Conservation (phyloP, 37 sponge, comb jelly and placozoan species). For the Corticium candelabrum region DNA sequence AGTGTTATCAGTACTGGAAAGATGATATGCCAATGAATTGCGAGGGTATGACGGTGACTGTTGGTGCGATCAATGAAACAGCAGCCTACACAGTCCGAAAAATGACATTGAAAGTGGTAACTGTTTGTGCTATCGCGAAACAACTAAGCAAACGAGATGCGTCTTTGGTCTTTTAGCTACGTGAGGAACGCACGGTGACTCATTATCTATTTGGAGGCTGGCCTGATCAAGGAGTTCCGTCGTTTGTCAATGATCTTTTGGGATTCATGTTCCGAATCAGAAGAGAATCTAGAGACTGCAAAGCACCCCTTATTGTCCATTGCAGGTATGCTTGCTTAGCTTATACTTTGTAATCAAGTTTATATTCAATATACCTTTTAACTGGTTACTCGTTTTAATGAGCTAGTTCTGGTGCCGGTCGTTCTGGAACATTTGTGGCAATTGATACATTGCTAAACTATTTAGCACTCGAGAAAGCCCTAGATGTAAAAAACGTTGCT, state of each 20-base stretch:
- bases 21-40: background rate
- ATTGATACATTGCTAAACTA: background rate
- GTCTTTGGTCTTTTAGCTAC: background rate
- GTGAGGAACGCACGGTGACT: background rate
- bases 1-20: background rate
- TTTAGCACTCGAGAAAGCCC: background rate
- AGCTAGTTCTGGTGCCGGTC: background rate
- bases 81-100: background rate
- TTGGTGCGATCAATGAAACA: background rate
- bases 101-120: background rate
- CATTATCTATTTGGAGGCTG: background rate
- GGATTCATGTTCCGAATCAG: background rate
- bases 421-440: background rate
- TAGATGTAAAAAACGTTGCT: background rate
- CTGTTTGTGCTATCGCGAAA: background rate
- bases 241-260: background rate
- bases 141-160: background rate
- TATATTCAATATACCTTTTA: too few relatives aligned
- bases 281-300: background rate
- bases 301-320: background rate
- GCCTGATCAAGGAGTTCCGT: background rate
- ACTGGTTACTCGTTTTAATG: too few relatives aligned
- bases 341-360: too few relatives aligned
- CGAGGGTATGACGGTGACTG: background rate
- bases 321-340: too few relatives aligned